Evolutionary conservation across 2,113 vertebrate genomes (phyloP).

Genomic region (Platycercus adscitus): DNA sequence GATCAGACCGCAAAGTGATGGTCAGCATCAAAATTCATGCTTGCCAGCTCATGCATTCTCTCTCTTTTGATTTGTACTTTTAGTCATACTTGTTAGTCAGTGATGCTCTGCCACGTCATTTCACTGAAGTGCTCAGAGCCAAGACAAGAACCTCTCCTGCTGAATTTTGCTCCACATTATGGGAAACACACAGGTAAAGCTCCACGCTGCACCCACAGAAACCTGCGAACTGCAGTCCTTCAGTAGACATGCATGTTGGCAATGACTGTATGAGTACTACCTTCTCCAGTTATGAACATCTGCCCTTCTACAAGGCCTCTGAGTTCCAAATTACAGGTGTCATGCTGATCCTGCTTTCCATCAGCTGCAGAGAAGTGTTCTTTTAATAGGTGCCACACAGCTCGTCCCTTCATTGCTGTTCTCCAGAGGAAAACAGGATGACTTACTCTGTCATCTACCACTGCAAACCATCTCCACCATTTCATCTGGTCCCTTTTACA

Average conservation of each 20-base stretch:
- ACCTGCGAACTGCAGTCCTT: neutral
- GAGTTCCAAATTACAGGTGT: neutral
- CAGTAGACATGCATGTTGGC: neutral
- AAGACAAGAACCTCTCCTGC: neutral
- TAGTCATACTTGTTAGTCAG: neutral
- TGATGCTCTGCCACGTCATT: neutral
- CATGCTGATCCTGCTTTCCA: neutral
- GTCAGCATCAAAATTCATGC: neutral
- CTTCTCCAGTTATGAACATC: fast-evolving
- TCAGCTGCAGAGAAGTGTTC: neutral
- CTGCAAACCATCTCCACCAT: neutral
- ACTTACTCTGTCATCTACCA: neutral
- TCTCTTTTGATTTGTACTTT: neutral
- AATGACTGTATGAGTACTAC: neutral
- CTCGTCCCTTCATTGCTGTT: neutral
- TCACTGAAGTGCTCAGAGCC: neutral
- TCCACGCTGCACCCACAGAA: neutral
- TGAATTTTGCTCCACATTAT: neutral
- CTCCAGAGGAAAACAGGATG: neutral
- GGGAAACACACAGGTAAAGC: neutral
- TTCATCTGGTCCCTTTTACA: neutral
- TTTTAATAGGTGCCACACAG: neutral
- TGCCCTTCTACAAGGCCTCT: neutral
- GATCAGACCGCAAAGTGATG: neutral
- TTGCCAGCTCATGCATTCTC: neutral